Evolutionary conservation across 2,888 invertebrate species (phyloP), one percentile per base, ranked within the genome.

Genomic region (Agrypnus murinus): DNA sequence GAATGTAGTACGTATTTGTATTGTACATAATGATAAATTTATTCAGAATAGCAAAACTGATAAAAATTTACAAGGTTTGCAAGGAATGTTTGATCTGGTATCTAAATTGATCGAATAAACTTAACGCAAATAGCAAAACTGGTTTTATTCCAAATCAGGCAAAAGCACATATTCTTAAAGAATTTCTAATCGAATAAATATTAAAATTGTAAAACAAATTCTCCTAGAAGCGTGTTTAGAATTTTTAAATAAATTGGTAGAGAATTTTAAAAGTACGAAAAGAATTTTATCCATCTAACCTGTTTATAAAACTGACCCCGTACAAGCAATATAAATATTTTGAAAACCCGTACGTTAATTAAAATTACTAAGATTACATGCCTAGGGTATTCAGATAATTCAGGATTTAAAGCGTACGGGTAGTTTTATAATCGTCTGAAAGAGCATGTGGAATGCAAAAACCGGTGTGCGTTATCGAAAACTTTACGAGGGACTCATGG

Each of bases 401-500:
- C 58, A 12, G 19, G 43, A 25, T 55, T 55, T 55, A 36, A 55
- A 15, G 32, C 38, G 10, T 38, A n/a, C 38, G 38, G 14, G 31
- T 32, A 34, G 9, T 15, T 58, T 58, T 31, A 36, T 2, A 34
- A n/a, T n/a, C n/a, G n/a, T 36, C 36, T 15, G 36, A 14, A 25
- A 25, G 55, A 36, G 53, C 38, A 53, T 63, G 40, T 57, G 48
- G 53, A 58, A 69, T 69, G 46, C 25, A 50, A 48, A n/a, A 45
- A 14, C 46, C 46, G 38, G 40, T 58, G 40, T 58, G 55, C 43
- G 64, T 65, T 64, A 60, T 68, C 55, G 55, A 70, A 62, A 45
- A 40, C 53, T 36, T 38, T 46, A 15, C 14, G 32, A 63, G 48
- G 63, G 53, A 63, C 57, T n/a, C n/a, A 36, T 36, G 40, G 48